These are phyloP conservation scores for Mormoops blainvillei DNA, from an alignment of 2,113 vertebrate genomes.

Conservation along the genomic window DNA sequence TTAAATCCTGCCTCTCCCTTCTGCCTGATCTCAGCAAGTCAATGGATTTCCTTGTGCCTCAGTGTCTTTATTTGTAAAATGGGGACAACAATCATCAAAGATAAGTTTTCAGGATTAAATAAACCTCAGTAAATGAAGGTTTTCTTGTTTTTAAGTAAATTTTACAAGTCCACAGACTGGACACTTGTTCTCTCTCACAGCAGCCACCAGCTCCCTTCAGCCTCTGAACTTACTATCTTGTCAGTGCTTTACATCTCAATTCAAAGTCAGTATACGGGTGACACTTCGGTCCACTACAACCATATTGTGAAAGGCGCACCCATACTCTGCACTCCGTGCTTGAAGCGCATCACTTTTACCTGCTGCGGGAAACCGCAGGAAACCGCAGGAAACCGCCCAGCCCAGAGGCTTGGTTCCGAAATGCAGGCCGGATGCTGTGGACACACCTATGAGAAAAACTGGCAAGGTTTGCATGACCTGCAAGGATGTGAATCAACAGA, in stretches of 20 bases:
- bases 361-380: background rate
- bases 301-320: fast-evolving
- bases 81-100: background rate
- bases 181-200: background rate
- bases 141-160: background rate
- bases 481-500: background rate
- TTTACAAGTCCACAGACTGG: background rate
- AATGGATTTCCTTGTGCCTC: background rate
- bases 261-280: background rate
- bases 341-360: background rate
- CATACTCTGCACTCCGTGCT: background rate
- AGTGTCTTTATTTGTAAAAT: background rate
- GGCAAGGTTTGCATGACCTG: too few species aligned
- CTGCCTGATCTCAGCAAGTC: background rate
- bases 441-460: too few species aligned
- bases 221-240: background rate
- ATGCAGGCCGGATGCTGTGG: background rate
- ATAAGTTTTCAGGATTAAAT: background rate
- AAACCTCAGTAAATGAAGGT: background rate
- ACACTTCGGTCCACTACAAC: background rate
- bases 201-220: background rate
- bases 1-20: background rate
- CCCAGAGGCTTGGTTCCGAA: background rate
- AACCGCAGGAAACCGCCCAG: background rate
- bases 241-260: background rate